A percentile compares a stretch with the other conserved stretches of the same genome.
Evolutionary conservation across 1,140 invertebrate species (phyloP).

Genomic region (Batillaria attramentaria): DNA sequence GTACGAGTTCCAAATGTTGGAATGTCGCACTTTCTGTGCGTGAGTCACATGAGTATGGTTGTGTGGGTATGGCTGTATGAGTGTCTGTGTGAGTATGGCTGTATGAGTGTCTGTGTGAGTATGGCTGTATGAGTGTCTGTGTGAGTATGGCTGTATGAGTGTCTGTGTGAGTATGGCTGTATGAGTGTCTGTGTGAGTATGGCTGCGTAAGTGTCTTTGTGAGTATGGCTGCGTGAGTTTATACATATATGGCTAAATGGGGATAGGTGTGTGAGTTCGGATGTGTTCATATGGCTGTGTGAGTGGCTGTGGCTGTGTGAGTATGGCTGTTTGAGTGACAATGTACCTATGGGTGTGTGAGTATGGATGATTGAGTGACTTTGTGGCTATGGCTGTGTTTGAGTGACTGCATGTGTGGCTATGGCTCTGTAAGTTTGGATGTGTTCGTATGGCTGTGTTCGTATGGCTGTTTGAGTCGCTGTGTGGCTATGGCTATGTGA

Average conservation of each 20-base stretch:
- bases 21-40: no score
- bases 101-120: not conserved
- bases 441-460: conserved; percentile 4
- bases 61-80: no score
- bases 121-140: conserved; percentile 2
- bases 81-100: no score
- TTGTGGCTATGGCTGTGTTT: not conserved
- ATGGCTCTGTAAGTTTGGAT: not conserved
- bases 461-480: not conserved
- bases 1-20: no score
- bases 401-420: conserved; percentile 4
- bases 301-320: not conserved
- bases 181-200: not conserved
- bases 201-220: not conserved
- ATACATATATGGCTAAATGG: not conserved
- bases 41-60: no score
- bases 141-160: not conserved
- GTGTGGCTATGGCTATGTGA: conserved; percentile 5
- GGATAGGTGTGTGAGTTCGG: not conserved
- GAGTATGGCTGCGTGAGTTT: not conserved
- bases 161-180: not conserved
- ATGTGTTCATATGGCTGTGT: not conserved
- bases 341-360: not conserved
- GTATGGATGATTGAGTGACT: not conserved
- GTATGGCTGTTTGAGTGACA: not conserved